Evolutionary conservation across 2,888 invertebrate genomes (phyloP), one percentile per base, ranked within the genome.

Genomic region (Volucella inflata): DNA sequence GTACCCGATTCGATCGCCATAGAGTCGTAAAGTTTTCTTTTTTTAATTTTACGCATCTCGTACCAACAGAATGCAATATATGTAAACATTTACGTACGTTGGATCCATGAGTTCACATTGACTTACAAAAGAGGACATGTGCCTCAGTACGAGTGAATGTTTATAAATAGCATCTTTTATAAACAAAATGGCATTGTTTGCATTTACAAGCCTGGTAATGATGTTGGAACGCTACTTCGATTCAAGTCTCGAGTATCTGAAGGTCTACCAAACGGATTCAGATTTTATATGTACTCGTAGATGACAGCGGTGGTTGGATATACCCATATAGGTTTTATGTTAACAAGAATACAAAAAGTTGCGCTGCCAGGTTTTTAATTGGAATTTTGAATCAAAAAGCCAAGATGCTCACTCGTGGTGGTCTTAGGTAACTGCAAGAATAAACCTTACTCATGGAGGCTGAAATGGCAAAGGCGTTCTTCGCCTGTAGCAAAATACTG

Each of bases 131-230:
- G 51, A 60, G 59, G 50, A 60, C 51, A 51, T 50, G 42, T 30
- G 30, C 4, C 16, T 42, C 21, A 51, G 9, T 42, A 60, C 51
- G 51, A 1, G 16, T 16, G 40, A 4, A 59, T 40, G 42, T 17
- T 46, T 46, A 42, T 62, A 36, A 44, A 60, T 48, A 38, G 11
- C 50, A 50, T 67, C 21, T 50, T 59, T 21, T 60, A 42, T 60
- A 71, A 60, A 72, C 60, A 72, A 12, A 60, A 60, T 51, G 60
- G 30, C 44, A 72, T 72, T 72, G 60, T 72, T 72, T 72, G 51
- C 51, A 51, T 42, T 62, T 30, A 51, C n/a, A 48, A 50, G 10
- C 8, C 10, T 8, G 11, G 38, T 48, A 40, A 59, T 42, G 17
- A n/a, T 46, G 16, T 8, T 44, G 46, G 48, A 57, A 57, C 36